phyloP scores from a whole-genome alignment of 2,113 vertebrate species.

The Sylvia atricapilla region DNA sequence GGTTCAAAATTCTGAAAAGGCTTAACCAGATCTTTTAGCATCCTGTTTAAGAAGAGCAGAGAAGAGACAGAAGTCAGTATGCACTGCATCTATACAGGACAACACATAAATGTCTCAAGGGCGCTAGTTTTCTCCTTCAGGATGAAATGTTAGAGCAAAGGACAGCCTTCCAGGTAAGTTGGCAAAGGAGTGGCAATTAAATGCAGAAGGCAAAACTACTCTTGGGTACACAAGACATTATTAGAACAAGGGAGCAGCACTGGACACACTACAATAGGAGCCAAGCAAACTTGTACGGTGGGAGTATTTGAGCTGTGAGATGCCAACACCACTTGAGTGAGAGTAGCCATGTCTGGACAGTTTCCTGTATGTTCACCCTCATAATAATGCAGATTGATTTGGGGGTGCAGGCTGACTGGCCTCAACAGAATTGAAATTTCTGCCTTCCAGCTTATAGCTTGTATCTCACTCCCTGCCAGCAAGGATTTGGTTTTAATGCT shows the following conservation, averaged over 20 bases:
- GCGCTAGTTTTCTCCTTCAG: background rate
- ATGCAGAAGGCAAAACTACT: background rate
- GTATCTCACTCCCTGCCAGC: fast-evolving
- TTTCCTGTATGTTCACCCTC: background rate
- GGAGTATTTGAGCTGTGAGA: background rate
- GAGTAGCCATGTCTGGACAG: background rate
- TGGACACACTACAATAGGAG: background rate
- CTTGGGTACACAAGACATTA: background rate
- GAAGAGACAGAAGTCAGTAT: background rate
- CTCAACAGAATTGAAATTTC: background rate
- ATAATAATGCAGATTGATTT: background rate
- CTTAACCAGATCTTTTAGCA: background rate
- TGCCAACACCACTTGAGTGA: background rate
- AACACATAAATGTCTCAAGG: background rate
- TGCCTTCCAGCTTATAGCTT: fast-evolving
- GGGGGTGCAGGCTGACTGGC: background rate
- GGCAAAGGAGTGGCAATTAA: background rate
- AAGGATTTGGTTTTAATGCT: background rate
- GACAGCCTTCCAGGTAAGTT: background rate
- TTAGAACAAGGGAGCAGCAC: background rate
- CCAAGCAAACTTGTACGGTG: background rate
- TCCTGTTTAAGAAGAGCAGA: background rate
- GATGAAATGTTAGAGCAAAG: background rate
- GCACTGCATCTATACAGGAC: background rate
- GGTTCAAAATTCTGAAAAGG: background rate